These are phyloP conservation scores for Ariolimax columbianus DNA, from an alignment of 2,888 invertebrate genomes.

Conservation along the genomic window DNA sequence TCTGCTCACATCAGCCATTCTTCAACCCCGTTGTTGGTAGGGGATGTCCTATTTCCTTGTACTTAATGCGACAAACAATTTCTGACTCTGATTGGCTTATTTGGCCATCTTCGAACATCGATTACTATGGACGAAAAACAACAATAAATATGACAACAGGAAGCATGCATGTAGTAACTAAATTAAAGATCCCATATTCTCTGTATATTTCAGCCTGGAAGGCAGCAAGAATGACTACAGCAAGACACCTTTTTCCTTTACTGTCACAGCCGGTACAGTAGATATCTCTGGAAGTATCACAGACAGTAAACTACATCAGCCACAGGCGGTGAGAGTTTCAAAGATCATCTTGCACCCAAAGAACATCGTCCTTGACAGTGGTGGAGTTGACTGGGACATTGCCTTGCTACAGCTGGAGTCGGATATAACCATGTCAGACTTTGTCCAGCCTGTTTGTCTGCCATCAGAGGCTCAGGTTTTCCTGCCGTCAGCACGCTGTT, in stretches of 20 bases:
- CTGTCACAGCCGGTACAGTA: constrained; percentile 57
- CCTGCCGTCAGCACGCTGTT: constrained; percentile 49
- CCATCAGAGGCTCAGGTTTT: constrained; percentile 54
- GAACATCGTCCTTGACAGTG: neutral
- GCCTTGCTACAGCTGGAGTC: constrained; percentile 63
- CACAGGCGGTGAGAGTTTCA: constrained; percentile 57
- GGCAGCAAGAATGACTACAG: constrained; percentile 56
- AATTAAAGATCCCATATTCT: too few relatives aligned
- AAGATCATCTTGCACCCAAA: constrained; percentile 56
- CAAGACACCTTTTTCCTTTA: constrained; percentile 59
- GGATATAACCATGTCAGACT: constrained; percentile 59
- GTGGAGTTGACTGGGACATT: constrained; percentile 66
- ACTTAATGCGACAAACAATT: too few relatives aligned
- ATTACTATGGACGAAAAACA: too few relatives aligned
- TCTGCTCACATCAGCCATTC: too few relatives aligned
- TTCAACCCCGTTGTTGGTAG: too few relatives aligned
- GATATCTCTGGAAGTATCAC: neutral
- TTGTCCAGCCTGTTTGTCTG: constrained; percentile 69
- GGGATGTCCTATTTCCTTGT: too few relatives aligned
- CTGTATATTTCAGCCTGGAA: constrained; percentile 55
- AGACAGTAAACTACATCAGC: too few relatives aligned
- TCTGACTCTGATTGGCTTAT: too few relatives aligned
- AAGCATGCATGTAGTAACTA: too few relatives aligned
- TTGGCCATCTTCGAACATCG: too few relatives aligned
- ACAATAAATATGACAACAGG: too few relatives aligned